Evolutionary conservation across 2,113 vertebrate species (phyloP).

Genomic region (Albula goreensis): DNA sequence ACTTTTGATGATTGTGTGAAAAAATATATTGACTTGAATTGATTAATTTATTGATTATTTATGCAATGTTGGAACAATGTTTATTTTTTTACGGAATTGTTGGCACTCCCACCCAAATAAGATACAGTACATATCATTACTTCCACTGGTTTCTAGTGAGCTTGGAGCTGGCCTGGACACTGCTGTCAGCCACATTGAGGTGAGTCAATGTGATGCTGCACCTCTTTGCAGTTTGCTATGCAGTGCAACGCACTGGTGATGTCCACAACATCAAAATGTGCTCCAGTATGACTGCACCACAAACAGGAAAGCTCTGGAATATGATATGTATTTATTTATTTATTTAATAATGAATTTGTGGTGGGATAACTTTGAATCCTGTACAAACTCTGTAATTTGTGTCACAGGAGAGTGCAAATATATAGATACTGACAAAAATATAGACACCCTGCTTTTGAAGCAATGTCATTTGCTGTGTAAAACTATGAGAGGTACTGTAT

Average conservation of each 20-base stretch:
- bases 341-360: constrained; percentile 65
- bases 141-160: constrained; percentile 45
- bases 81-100: constrained; percentile 77
- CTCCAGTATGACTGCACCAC: constrained; percentile 51
- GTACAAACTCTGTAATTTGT: constrained; percentile 62
- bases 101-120: constrained; percentile 58
- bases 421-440: constrained; percentile 10
- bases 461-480: constrained; percentile 48
- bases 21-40: constrained; percentile 69
- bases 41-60: constrained; percentile 72
- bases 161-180: constrained; percentile 22
- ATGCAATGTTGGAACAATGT: constrained; percentile 76
- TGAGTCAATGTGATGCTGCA: neutral
- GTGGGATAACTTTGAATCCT: constrained; percentile 58
- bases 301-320: constrained; percentile 53
- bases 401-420: constrained; percentile 11
- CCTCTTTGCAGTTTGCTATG: neutral
- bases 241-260: neutral
- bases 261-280: constrained; percentile 24
- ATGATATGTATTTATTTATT: constrained; percentile 67
- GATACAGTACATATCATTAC: constrained; percentile 56
- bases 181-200: neutral
- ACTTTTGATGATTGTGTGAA: constrained; percentile 64
- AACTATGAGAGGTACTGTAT: neutral
- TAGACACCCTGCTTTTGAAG: constrained; percentile 51